Base-by-base conservation (phyloP, 2,888 invertebrate species). In the Imbricaverruca yamaguchii region DNA sequence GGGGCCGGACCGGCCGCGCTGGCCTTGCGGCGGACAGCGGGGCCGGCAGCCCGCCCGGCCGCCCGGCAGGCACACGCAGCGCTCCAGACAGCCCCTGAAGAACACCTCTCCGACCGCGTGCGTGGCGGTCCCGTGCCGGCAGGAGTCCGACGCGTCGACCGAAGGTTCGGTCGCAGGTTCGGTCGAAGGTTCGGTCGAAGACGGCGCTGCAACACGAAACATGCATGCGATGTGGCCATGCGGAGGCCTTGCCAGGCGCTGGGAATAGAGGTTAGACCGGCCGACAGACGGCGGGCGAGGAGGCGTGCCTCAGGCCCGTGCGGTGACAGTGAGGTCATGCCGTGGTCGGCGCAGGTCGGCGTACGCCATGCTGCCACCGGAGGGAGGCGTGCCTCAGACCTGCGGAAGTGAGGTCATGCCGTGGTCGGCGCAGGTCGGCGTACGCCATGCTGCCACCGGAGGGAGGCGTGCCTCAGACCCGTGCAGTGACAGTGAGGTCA, bases 121-220 rank as follows among this genome's bases (percentile, higher is more conserved):
- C 13, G 84, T 84, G 25, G 81, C 74, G 80, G 85, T 85, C 15
- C 84, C 83, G 81, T 83, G 82, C 55, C 84, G 80, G 81, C 86
- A 86, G 11, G 39, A 23, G 69, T 69, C 69, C 0, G 39, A 39
- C 39, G 39, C 39, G 39, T 4, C 39, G 39, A 39, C 39, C 39
- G 39, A 4, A 39, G 39, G 39, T 39, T 39, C 39, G 39, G 63
- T 63, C 21, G 18, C 3, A 63, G 63, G 63, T n/a, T 21, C 21
- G 18, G 63, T 7, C 21, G 63, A 15, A 63, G n/a, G 21, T n/a
- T 21, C 7, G n/a, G 63, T 63, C 18, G 63, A 15, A 13, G 61
- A 9, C 53, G 74, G 74, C 7, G 39, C 74, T 74, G 74, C 55
- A 74, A 74, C 74, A 74, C 15, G 74, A 74, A 11, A 55, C 55